Evolutionary conservation across 2,888 invertebrate genomes (phyloP), one percentile per base, ranked within the genome.

Genomic region (Microdon myrmicae): DNA sequence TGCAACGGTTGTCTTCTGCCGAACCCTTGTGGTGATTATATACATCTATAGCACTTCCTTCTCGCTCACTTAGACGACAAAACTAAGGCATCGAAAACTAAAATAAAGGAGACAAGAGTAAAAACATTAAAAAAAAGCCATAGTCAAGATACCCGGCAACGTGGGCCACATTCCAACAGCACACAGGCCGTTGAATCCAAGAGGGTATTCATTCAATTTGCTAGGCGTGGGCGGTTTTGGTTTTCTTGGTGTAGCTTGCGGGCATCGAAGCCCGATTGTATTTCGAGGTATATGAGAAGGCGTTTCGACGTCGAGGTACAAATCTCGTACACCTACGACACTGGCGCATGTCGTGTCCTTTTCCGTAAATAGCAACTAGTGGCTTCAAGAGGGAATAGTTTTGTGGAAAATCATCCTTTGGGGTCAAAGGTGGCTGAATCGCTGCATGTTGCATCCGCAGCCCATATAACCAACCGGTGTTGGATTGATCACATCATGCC

Each of bases 311-410:
- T 58, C 58, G 58, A 64, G n/a, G n/a, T n/a, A 64, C 64, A 64
- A 64, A 64, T 64, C 64, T 64, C 58, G 34, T 64, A 64, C 64
- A 64, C 64, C 64, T 64, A 64, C 64, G 64, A 64, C 61, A 64
- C 49, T 43, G 58, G n/a, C n/a, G n/a, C n/a, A n/a, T n/a, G n/a
- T n/a, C n/a, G 58, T 64, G 64, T 64, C 64, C 64, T 64, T 64
- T 53, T 58, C n/a, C 31, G 45, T 53, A 64, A 58, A 58, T 48
- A 54, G 37, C 39, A 37, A 14, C 34, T 25, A 26, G 13, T 31
- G 29, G 29, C 28, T n/a, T n/a, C n/a, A n/a, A n/a, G n/a, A n/a
- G 34, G 38, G 7, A 9, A 3, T 8, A 28, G 28, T 29, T 7
- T 12, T 17, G 8, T 32, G 20, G 25, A n/a, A n/a, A n/a, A n/a